Base-by-base conservation (phyloP, 2,797 vertebrate species). In the Pseudopleuronectes americanus region DNA sequence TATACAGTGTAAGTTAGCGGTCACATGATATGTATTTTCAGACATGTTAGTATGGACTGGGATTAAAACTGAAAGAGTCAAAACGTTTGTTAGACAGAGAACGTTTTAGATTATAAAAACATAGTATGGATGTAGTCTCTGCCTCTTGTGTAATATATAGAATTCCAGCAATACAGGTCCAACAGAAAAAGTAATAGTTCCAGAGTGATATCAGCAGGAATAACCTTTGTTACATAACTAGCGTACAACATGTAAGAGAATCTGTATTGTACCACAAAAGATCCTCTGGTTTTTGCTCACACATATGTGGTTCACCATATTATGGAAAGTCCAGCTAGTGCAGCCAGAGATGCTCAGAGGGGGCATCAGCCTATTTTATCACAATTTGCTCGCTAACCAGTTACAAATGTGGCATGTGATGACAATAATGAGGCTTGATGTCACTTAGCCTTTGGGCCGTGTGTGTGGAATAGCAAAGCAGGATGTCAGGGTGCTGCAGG, bases 361-460 rank as follows among this genome's bases (percentile, higher is more conserved):
- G 84, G 87, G 85, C 90, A 90, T 88, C 88, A 90, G 94, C 91
- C 95, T 93, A 95, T 96, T 96, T 95, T 95, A 96, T 96, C 95
- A 96, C 95, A 96, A 96, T 96, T 96, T 96, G 94, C 94, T 95
- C 85, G 60, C 94, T 96, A 96, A 96, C 95, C 95, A 94, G 94
- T 95, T 96, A 96, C 95, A 96, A 96, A 96, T 96, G 95, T 95
- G 96, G 94, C 95, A 96, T 95, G 95, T 96, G 96, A 97, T 96
- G 95, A 96, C 95, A 96, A 96, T 96, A 97, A 97, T 95, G 95
- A 96, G 95, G 93, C 92, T 95, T 96, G 96, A 96, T 96, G 95
- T 95, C 94, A 95, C 95, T 96, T 95, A 96, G 94, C 91, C 94
- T 93, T 86, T 87, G 84, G 83, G 92, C 84, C 43, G 87, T 92